phyloP scores from a whole-genome alignment of 2,797 vertebrate species.

The Setipinna tenuifilis region DNA sequence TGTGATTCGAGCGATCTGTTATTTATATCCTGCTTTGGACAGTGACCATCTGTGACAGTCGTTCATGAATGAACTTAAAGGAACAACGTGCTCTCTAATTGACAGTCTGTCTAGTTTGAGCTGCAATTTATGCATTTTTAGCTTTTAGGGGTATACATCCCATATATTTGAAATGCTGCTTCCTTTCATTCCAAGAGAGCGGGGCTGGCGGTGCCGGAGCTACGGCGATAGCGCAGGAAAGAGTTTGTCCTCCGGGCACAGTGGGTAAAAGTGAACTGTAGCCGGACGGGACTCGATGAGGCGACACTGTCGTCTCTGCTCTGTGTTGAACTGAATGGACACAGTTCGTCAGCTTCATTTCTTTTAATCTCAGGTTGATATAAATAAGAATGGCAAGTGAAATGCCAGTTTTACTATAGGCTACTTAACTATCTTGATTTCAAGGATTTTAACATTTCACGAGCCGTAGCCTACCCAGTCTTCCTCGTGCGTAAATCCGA shows the following conservation, averaged over 20 bases:
- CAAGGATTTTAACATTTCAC: conserved; percentile 58
- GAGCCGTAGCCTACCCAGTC: conserved; percentile 52
- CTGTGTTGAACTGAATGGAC: conserved; percentile 61
- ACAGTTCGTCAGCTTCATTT: conserved; percentile 52
- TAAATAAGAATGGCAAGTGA: conserved; percentile 57
- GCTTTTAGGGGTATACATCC: not conserved
- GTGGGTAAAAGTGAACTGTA: conserved; percentile 59
- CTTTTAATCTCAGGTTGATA: conserved; percentile 61
- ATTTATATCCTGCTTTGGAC: not conserved
- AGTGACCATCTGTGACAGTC: not conserved
- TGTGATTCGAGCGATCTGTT: not conserved
- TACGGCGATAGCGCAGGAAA: conserved; percentile 53
- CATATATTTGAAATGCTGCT: not conserved
- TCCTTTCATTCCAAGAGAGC: not conserved
- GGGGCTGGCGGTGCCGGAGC: conserved; percentile 28
- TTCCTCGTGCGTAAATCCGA: conserved; percentile 38
- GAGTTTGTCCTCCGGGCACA: conserved; percentile 54
- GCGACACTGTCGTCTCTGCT: conserved; percentile 61
- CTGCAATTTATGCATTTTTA: not conserved
- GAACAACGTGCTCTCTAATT: not conserved
- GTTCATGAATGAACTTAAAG: conserved; percentile 1
- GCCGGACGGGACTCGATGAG: conserved; percentile 49
- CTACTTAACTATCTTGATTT: conserved; percentile 65
- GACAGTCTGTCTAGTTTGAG: not conserved
- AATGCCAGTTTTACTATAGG: conserved; percentile 68